These are phyloP conservation scores for Diplodus sargus DNA, from an alignment of 2,797 vertebrate species.

Conservation along the genomic window DNA sequence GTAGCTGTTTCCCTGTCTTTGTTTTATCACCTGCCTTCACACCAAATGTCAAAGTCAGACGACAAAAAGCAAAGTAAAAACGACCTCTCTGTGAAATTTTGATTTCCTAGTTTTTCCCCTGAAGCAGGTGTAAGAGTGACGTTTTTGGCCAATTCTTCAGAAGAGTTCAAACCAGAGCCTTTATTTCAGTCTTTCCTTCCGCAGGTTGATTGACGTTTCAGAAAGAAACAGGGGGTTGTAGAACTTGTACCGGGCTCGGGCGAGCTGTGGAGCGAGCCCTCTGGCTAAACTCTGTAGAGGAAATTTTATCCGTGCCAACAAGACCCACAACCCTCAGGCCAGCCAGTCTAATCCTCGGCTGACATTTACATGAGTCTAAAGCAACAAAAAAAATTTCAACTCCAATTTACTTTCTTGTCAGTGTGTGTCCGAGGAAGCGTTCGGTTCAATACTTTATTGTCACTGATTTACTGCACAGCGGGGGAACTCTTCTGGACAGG, in stretches of 20 bases:
- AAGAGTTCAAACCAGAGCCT: slow-evolving; percentile 10
- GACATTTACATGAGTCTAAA: slow-evolving; percentile 63
- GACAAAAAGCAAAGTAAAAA: slow-evolving; percentile 19
- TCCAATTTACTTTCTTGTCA: slow-evolving; percentile 52
- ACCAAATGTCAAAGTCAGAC: slow-evolving; percentile 31
- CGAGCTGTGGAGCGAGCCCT: slow-evolving; percentile 52
- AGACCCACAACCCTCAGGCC: slow-evolving; percentile 47
- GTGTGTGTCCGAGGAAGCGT: slow-evolving; percentile 17
- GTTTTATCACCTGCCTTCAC: slow-evolving; percentile 12
- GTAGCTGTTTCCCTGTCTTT: slow-evolving; percentile 10
- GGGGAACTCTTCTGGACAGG: slow-evolving; percentile 21
- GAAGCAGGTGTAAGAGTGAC: slow-evolving; percentile 28
- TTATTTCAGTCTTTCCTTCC: slow-evolving; percentile 31
- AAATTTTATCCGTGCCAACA: slow-evolving; percentile 62
- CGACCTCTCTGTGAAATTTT: slow-evolving; percentile 12
- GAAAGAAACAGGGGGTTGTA: slow-evolving; percentile 35
- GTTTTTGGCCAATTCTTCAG: slow-evolving; percentile 20
- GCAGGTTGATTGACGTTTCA: slow-evolving; percentile 66
- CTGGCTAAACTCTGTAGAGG: slow-evolving; percentile 63
- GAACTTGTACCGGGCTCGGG: slow-evolving; percentile 45
- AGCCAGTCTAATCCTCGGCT: slow-evolving; percentile 49
- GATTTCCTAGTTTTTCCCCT: slow-evolving; percentile 21
- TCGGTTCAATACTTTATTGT: slow-evolving; percentile 54
- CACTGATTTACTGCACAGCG: slow-evolving; percentile 29
- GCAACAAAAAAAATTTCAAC: slow-evolving; percentile 53